These are phyloP conservation scores for Ascaphus truei DNA, from an alignment of 2,113 vertebrate species.

Conservation along the genomic window DNA sequence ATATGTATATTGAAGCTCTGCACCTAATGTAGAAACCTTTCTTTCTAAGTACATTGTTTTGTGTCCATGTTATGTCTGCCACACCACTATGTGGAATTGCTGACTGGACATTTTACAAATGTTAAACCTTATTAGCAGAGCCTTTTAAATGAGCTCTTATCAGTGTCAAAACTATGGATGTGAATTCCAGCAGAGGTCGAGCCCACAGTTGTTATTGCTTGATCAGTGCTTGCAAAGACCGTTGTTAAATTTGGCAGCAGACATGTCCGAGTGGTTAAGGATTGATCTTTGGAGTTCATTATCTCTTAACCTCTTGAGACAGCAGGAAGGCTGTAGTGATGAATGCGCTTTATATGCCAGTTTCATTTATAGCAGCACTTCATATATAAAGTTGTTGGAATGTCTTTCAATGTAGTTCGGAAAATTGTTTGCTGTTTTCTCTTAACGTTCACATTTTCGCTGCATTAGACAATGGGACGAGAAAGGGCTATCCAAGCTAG, in stretches of 20 bases:
- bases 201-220: not conserved
- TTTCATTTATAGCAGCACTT: slow-evolving; percentile 10
- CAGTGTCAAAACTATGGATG: not conserved
- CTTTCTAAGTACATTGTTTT: too few relatives aligned
- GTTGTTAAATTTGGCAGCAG: slow-evolving; percentile 6
- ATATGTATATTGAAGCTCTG: too few relatives aligned
- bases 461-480: too few relatives aligned
- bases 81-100: too few relatives aligned
- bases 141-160: not conserved
- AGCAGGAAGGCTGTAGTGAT: not conserved
- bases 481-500: too few relatives aligned
- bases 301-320: slow-evolving; percentile 13
- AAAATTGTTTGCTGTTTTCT: too few relatives aligned
- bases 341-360: slow-evolving; percentile 9
- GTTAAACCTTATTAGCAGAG: not conserved
- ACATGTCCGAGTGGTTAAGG: not conserved
- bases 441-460: too few relatives aligned
- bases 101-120: too few relatives aligned
- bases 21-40: too few relatives aligned
- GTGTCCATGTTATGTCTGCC: too few relatives aligned
- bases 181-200: not conserved
- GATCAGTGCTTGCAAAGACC: not conserved
- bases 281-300: slow-evolving; percentile 33
- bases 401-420: too few relatives aligned
- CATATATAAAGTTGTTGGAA: too few relatives aligned